Evolutionary conservation across 2,888 invertebrate genomes (phyloP).

Genomic region (Lasioglossum figueresi): DNA sequence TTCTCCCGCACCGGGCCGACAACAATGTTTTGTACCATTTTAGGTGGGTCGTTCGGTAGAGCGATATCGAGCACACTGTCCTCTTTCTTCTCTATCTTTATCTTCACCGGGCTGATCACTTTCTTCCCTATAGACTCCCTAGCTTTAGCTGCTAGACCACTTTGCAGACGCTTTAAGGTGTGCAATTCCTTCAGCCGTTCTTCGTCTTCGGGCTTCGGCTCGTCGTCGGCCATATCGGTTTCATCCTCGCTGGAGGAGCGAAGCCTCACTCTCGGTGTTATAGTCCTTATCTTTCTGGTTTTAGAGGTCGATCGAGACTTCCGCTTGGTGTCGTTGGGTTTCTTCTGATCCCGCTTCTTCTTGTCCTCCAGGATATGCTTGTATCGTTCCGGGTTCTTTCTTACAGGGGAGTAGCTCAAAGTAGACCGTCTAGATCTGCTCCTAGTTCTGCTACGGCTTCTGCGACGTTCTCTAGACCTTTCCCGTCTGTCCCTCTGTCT

Average conservation of each 20-base stretch:
- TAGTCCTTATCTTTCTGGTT: constrained; percentile 71
- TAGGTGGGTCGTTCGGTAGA: constrained; percentile 81
- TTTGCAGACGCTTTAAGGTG: constrained; percentile 88
- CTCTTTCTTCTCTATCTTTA: constrained; percentile 76
- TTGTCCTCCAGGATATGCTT: constrained; percentile 87
- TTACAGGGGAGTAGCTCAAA: constrained; percentile 89
- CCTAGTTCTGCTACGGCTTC: constrained; percentile 74
- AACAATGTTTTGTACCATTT: constrained; percentile 53
- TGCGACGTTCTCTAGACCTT: constrained; percentile 72
- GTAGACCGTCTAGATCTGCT: constrained; percentile 85
- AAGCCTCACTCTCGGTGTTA: constrained; percentile 81
- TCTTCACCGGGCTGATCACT: constrained; percentile 79
- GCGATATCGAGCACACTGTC: constrained; percentile 76
- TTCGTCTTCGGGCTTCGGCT: constrained; percentile 85
- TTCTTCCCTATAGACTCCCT: constrained; percentile 88
- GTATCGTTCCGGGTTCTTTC: constrained; percentile 89
- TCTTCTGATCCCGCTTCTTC: constrained; percentile 86
- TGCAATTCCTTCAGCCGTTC: constrained; percentile 88
- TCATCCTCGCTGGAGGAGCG: constrained; percentile 83
- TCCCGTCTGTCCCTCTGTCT: constrained; percentile 66
- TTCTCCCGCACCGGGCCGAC: constrained; percentile 57
- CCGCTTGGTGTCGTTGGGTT: constrained; percentile 75
- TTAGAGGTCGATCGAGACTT: constrained; percentile 77
- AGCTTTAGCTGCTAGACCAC: constrained; percentile 89
- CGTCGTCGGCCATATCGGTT: constrained; percentile 85